Evolutionary conservation across 2,888 invertebrate genomes (phyloP).

Genomic region (Dendrolimus houi): DNA sequence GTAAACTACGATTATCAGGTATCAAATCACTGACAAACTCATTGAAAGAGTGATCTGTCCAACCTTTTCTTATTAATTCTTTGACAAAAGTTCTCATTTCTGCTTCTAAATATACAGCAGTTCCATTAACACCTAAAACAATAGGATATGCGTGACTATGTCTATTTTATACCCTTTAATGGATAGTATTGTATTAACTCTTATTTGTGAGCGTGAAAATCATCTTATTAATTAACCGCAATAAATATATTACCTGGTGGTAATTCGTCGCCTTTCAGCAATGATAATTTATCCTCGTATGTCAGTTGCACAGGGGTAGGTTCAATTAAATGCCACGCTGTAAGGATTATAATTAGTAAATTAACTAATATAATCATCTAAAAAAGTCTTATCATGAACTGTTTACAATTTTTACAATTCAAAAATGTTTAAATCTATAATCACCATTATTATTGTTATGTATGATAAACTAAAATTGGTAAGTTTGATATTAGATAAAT

Average conservation of each 20-base stretch:
- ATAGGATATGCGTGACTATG: no score
- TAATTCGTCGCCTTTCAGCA: conserved; percentile 25
- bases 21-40: conserved; percentile 97
- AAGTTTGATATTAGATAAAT: no score
- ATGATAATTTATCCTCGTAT: conserved; percentile 22
- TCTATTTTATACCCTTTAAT: no score
- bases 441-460: no score
- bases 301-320: conserved; percentile 14
- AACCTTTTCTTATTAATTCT: conserved; percentile 92
- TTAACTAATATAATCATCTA: no score
- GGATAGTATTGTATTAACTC: no score
- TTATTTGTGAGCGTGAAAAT: no score
- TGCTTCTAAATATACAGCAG: conserved; percentile 84
- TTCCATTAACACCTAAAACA: conserved; percentile 69
- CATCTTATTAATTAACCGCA: no score
- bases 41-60: conserved; percentile 97
- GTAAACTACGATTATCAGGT: conserved; percentile 90
- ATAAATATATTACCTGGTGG: conserved; percentile 30
- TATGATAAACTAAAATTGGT: no score
- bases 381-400: no score
- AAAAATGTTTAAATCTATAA: no score
- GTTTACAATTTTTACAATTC: no score
- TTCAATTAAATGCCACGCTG: conserved; percentile 38
- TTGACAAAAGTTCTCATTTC: conserved; percentile 85
- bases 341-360: conserved; percentile 9